A percentile compares a stretch with the other conserved stretches of the same genome.
phyloP scores from a whole-genome alignment of 2,113 vertebrate genomes.

The Heloderma charlesbogerti region DNA sequence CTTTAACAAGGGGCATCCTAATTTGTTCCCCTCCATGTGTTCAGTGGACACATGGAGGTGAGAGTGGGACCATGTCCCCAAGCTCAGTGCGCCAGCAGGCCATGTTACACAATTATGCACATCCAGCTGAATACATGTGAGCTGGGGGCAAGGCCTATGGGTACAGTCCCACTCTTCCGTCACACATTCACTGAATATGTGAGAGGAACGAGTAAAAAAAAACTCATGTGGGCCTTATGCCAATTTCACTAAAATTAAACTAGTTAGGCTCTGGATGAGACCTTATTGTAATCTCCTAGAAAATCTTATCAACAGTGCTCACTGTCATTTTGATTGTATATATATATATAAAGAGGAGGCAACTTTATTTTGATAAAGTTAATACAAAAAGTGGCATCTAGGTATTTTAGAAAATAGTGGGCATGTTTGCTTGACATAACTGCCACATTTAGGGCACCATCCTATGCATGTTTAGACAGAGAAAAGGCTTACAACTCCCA shows the following conservation, averaged over 20 bases:
- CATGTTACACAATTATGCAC: background rate
- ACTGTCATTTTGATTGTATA: background rate
- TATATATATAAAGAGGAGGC: background rate
- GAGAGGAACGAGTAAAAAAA: background rate
- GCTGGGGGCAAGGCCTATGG: background rate
- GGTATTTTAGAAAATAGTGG: background rate
- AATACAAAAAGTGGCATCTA: background rate
- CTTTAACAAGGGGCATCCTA: no score
- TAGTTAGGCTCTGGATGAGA: background rate
- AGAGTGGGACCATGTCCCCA: background rate
- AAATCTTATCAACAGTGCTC: background rate
- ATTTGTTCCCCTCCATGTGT: background rate
- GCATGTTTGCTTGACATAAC: background rate
- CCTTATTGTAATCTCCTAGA: background rate
- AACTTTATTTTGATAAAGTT: background rate
- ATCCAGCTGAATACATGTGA: background rate
- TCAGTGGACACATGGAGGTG: background rate
- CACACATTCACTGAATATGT: background rate
- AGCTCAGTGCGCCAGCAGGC: background rate
- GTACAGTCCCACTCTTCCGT: background rate
- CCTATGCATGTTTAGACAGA: no score
- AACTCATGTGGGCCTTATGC: background rate
- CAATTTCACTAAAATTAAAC: background rate
- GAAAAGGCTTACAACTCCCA: no score
- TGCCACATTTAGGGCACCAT: no score